Base-by-base conservation (phyloP, 2,113 vertebrate species). In the Pseudonaja textilis region DNA sequence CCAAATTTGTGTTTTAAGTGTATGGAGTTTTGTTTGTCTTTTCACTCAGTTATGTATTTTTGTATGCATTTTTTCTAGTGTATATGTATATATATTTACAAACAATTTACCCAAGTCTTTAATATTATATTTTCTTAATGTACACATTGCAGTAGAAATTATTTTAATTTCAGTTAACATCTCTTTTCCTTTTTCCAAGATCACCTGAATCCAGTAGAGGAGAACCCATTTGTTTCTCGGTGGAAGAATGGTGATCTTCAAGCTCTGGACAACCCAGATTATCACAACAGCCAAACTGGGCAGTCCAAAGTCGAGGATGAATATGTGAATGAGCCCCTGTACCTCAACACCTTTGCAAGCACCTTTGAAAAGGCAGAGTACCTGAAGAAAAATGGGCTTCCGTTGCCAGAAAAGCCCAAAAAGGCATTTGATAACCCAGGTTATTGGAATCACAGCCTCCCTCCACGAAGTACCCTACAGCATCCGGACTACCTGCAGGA, bases 381-480 rank as follows among this genome's bases (percentile, higher is more conserved):
- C 89, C 97, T 99, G 97, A 98, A 99, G 97, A 99, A 98, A 96
- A 99, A 98, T 3, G 97, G 98, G 56, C 96, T 98, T 57, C 92
- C 95, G 91, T 97, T 96, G 94, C 98, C 95, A 1, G 99, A 99
- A 96, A 99, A 99, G 97, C 98, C 98, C 96, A 99, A 98, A 98
- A 99, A 99, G 96, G 99, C 98, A 89, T 99, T 99, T 95, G 99
- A 99, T 98, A 99, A 99, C 98, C 99, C 99, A 29, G 99, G 99
- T 95, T 99, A 99, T 97, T 99, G 99, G 98, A 99, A 99, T 96
- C 99, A 99, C 97, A 99, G 99, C 97, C 97, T 99, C 97, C 99
- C 99, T 0, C 98, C 98, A 1, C 98, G 98, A 91, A 98, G 98
- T 91, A 98, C 97, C 94, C 97, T 98, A 34, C 98, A 98, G 91